Conservation (phyloP, 2,888 invertebrate genomes). For the Melangyna quadrimaculata region DNA sequence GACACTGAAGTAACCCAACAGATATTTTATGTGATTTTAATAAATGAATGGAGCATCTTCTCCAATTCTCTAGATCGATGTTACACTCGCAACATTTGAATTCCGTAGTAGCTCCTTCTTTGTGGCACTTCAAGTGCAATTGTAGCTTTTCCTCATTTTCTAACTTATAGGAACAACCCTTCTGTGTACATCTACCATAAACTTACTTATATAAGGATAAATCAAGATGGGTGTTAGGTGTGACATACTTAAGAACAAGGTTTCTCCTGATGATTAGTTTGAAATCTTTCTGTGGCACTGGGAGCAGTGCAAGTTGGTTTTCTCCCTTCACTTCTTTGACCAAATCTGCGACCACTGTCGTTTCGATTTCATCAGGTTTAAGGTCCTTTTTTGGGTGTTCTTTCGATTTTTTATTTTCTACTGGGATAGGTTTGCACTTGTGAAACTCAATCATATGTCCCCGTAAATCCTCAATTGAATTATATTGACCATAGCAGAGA, state of each 20-base stretch:
- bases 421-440: conserved; percentile 72
- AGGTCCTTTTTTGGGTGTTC: conserved; percentile 14
- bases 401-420: conserved; percentile 33
- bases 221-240: too few relatives aligned
- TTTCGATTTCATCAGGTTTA: background rate
- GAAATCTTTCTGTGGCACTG: conserved; percentile 79
- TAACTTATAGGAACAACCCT: conserved; percentile 83
- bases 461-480: conserved; percentile 76
- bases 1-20: conserved; percentile 84
- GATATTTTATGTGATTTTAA: conserved; percentile 86
- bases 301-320: conserved; percentile 73
- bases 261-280: conserved; percentile 76
- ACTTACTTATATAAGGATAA: background rate
- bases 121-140: conserved; percentile 83
- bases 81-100: conserved; percentile 83
- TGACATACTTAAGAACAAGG: conserved; percentile 74
- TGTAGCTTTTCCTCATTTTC: conserved; percentile 80
- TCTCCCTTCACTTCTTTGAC: conserved; percentile 39
- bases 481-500: conserved; percentile 75
- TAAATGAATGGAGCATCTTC: conserved; percentile 85
- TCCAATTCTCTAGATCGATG: conserved; percentile 84
- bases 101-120: conserved; percentile 72
- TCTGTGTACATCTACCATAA: conserved; percentile 82
- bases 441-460: conserved; percentile 79
- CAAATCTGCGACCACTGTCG: background rate